Percentiles rank a stretch among this genome's conserved stretches.
These are phyloP conservation scores for Eubasilissa regina DNA, from an alignment of 1,140 invertebrate species.

Conservation along the genomic window DNA sequence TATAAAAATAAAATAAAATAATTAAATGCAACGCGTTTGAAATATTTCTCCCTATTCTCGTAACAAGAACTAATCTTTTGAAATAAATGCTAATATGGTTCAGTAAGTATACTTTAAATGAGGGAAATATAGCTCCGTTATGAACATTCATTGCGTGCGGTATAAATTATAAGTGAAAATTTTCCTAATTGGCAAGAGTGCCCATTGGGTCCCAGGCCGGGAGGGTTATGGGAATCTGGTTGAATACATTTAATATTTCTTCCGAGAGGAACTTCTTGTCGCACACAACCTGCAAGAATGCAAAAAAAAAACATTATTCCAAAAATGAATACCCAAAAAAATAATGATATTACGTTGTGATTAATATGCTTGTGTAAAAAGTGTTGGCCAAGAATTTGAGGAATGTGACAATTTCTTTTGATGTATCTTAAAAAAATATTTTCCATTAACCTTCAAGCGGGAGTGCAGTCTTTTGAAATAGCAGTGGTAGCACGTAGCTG, in stretches of 20 bases:
- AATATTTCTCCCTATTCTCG: neutral
- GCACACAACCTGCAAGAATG: slow-evolving; percentile 77
- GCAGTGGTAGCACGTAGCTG: too few relatives aligned
- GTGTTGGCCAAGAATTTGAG: too few relatives aligned
- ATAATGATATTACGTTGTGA: too few relatives aligned
- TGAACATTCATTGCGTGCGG: neutral
- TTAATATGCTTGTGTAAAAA: too few relatives aligned
- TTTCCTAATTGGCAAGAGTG: slow-evolving; percentile 75
- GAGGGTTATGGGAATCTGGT: slow-evolving; percentile 82
- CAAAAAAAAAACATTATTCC: neutral
- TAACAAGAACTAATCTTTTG: neutral
- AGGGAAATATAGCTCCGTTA: neutral
- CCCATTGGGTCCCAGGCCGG: slow-evolving; percentile 97
- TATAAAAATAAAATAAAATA: neutral
- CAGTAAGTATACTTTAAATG: too few relatives aligned
- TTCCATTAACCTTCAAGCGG: too few relatives aligned
- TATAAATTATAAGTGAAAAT: neutral
- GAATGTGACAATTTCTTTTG: too few relatives aligned
- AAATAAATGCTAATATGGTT: too few relatives aligned
- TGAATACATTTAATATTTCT: slow-evolving; percentile 83
- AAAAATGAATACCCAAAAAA: neutral
- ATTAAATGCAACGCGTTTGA: neutral
- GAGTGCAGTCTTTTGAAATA: too few relatives aligned
- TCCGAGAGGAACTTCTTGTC: slow-evolving; percentile 86
- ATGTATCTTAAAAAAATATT: too few relatives aligned